A percentile compares a stretch with the other conserved stretches of the same genome.
phyloP scores from a whole-genome alignment of 2,113 vertebrate genomes.

The Hippoglossus stenolepis region DNA sequence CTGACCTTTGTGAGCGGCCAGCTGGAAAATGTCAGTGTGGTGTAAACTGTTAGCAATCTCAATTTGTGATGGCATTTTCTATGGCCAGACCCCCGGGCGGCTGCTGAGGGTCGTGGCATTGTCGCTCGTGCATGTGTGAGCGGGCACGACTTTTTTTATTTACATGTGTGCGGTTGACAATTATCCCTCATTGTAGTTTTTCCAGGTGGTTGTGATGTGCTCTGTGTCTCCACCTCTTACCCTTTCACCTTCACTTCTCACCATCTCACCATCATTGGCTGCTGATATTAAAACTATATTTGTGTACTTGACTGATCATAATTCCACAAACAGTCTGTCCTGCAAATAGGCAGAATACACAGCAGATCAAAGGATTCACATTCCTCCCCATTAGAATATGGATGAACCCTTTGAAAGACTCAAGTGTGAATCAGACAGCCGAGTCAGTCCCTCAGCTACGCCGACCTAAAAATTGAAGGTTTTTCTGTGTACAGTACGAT shows the following conservation, averaged over 20 bases:
- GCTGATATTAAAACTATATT: too few species aligned
- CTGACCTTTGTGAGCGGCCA: constrained; percentile 74
- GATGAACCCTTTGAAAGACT: constrained; percentile 43
- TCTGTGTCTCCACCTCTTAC: not conserved
- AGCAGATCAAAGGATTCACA: constrained; percentile 41
- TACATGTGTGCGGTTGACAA: not conserved
- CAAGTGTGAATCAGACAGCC: constrained; percentile 38
- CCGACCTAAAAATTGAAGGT: constrained; percentile 23
- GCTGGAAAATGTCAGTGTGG: constrained; percentile 76
- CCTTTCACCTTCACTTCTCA: not conserved
- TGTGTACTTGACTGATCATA: too few species aligned
- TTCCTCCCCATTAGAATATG: constrained; percentile 48
- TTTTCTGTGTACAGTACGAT: constrained; percentile 42
- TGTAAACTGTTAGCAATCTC: constrained; percentile 75
- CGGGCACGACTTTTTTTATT: constrained; percentile 29
- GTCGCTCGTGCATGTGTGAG: not conserved
- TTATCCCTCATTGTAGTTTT: not conserved
- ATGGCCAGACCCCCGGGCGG: constrained; percentile 49
- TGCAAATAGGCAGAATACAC: not conserved
- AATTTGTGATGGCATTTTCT: constrained; percentile 77
- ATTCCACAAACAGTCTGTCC: too few species aligned
- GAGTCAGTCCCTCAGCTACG: constrained; percentile 1
- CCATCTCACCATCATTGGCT: too few species aligned
- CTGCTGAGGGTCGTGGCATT: constrained; percentile 1
- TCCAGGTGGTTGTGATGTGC: too few species aligned